A percentile compares a stretch with the other conserved stretches of the same genome.
Conservation (phyloP, 1,140 invertebrate genomes). For the Campoletis sonorensis region DNA sequence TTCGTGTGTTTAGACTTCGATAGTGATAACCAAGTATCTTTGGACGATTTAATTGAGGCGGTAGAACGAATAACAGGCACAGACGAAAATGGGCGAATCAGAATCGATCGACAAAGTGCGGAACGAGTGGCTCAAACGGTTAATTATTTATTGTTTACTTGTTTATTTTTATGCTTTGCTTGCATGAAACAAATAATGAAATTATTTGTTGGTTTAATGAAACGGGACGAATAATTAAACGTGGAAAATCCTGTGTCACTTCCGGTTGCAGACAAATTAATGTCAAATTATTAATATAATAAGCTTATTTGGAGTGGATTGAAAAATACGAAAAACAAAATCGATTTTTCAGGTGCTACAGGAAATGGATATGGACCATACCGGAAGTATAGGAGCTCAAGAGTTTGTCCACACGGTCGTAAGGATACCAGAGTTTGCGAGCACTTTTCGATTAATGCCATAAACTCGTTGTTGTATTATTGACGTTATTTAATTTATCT, state of each 20-base stretch:
- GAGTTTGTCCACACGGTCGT: constrained; percentile 79
- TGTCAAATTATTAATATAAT: constrained; percentile 1
- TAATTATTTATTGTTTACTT: constrained; percentile 27
- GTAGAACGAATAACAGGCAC: constrained; percentile 74
- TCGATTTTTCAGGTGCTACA: constrained; percentile 74
- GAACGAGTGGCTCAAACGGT: constrained; percentile 61
- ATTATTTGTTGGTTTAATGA: constrained; percentile 13
- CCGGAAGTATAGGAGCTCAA: constrained; percentile 74
- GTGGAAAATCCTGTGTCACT: too few species aligned
- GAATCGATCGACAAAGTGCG: constrained; percentile 52
- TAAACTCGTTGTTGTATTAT: constrained; percentile 38
- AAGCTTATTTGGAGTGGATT: too few species aligned
- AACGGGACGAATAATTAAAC: neutral
- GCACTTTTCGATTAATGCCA: constrained; percentile 76
- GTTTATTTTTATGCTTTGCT: neutral
- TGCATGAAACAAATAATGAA: neutral
- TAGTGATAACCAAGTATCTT: constrained; percentile 78
- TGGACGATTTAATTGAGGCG: constrained; percentile 77
- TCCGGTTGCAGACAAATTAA: neutral
- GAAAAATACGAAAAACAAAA: too few species aligned
- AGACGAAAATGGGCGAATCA: constrained; percentile 20
- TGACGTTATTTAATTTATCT: neutral
- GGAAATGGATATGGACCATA: constrained; percentile 78
- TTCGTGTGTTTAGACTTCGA: constrained; percentile 76
- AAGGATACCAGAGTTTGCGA: constrained; percentile 79